Base-by-base conservation (phyloP, 2,113 vertebrate genomes). In the Accipiter cooperii region DNA sequence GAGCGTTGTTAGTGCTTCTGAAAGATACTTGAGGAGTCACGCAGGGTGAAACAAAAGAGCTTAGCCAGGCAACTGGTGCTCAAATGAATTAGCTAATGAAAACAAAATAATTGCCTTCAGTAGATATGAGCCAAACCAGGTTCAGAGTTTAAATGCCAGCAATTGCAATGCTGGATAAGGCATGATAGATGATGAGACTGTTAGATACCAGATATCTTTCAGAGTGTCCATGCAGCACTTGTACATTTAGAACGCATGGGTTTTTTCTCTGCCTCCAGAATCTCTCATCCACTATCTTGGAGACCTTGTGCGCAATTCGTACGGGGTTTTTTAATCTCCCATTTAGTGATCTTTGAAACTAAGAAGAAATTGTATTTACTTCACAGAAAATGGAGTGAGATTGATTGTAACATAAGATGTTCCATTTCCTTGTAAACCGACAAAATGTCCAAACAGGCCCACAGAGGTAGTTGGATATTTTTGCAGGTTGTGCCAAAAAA, bases 1-100 rank as follows among this genome's bases (percentile, higher is more conserved):
- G 99, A 98, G 47, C 58, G 52, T 52, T 63, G 28, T 82, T 91
- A 76, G 20, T 68, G 44, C 68, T 69, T 97, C 75, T 89, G 74
- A 87, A 80, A 76, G 13, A 16, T 75, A 81, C 61, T 76, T 92
- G 28, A 66, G 40, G 38, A 70, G 68, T 57, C 64, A 38, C 44
- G 26, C 36, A 66, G 44, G 34, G 36, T 82, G 71, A 85, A 84
- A 92, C 25, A 40, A 57, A 92, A 89, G 31, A 93, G 63, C 25
- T 51, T 76, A 12, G 42, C 49, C 26, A 83, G 70, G 28, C 25
- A 86, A 76, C 29, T 84, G 40, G 3, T 93, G 26, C 52, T 93
- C 11, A 93, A 49, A 80, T 85, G 40, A 97, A 75, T 89, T 42
- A 29, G 34, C 33, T 84, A 73, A 80, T 95, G 84, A 70, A 73